phyloP scores from a whole-genome alignment of 2,888 invertebrate genomes.

The Drosophila bunnanda region DNA sequence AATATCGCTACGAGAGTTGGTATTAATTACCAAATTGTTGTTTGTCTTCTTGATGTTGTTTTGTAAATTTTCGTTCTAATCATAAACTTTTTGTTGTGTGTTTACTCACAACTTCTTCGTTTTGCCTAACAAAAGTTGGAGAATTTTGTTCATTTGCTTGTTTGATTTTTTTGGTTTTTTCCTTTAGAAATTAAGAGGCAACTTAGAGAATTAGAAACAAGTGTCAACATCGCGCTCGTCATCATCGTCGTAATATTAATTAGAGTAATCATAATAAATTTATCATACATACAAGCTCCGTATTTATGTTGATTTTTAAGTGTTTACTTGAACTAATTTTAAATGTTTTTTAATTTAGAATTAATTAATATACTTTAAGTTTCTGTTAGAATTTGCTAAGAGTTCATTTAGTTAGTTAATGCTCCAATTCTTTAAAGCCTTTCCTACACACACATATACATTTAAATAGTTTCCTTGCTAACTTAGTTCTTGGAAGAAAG shows the following conservation, averaged over 20 bases:
- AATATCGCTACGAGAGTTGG: constrained; percentile 70
- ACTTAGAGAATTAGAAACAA: constrained; percentile 61
- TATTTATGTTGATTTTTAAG: constrained; percentile 44
- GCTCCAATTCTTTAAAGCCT: constrained; percentile 65
- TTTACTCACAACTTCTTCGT: constrained; percentile 37
- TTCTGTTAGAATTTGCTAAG: constrained; percentile 74
- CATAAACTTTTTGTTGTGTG: constrained; percentile 23
- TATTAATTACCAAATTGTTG: constrained; percentile 59
- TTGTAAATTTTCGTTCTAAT: constrained; percentile 43
- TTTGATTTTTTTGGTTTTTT: constrained; percentile 9
- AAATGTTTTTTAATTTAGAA: constrained; percentile 74
- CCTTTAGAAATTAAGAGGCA: constrained; percentile 43
- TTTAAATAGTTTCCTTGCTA: constrained; percentile 64
- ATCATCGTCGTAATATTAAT: constrained; percentile 54
- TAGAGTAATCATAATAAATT: constrained; percentile 64
- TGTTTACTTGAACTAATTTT: constrained; percentile 66
- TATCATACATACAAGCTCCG: constrained; percentile 76
- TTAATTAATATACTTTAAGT: constrained; percentile 73
- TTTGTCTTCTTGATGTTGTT: constrained; percentile 34
- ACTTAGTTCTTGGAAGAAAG: constrained; percentile 75
- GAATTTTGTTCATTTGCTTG: constrained; percentile 28
- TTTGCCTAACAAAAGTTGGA: constrained; percentile 56
- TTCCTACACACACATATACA: constrained; percentile 72
- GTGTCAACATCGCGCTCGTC: constrained; percentile 57
- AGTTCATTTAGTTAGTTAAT: constrained; percentile 62